phyloP scores from a whole-genome alignment of 2,113 vertebrate genomes.

The Pachyramphus minor region DNA sequence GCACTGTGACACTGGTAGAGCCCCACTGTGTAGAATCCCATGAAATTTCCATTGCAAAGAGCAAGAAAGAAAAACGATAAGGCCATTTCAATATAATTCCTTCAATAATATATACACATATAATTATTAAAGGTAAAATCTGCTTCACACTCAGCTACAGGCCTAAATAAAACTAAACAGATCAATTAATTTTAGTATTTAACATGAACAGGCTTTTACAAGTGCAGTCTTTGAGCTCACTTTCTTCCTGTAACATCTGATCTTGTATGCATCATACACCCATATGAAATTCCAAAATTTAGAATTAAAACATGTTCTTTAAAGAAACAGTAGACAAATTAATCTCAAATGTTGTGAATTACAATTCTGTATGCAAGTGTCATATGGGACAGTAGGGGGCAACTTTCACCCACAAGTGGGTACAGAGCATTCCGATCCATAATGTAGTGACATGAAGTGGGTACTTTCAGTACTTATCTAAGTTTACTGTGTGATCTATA shows the following conservation, averaged over 20 bases:
- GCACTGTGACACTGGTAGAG: neutral
- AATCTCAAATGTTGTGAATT: neutral
- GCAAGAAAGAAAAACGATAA: neutral
- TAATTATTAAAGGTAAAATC: neutral
- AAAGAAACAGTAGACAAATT: neutral
- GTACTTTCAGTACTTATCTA: neutral
- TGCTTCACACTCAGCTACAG: neutral
- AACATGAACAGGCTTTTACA: neutral
- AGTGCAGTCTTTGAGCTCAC: neutral
- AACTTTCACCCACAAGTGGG: constrained; percentile 40
- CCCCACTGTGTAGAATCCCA: neutral
- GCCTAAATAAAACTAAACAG: neutral
- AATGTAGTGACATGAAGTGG: neutral
- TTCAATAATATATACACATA: neutral
- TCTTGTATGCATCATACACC: neutral
- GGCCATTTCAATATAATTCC: neutral
- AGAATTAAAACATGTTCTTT: neutral
- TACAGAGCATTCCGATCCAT: neutral
- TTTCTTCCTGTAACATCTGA: neutral
- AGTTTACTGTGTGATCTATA: neutral
- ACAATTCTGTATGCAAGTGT: neutral
- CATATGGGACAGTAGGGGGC: constrained; percentile 53
- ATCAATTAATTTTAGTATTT: neutral
- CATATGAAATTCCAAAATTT: neutral
- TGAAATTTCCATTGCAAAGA: neutral